Evolutionary conservation across 2,113 vertebrate genomes (phyloP), one percentile per base, ranked within the genome.

Genomic region (Cavia aperea): DNA sequence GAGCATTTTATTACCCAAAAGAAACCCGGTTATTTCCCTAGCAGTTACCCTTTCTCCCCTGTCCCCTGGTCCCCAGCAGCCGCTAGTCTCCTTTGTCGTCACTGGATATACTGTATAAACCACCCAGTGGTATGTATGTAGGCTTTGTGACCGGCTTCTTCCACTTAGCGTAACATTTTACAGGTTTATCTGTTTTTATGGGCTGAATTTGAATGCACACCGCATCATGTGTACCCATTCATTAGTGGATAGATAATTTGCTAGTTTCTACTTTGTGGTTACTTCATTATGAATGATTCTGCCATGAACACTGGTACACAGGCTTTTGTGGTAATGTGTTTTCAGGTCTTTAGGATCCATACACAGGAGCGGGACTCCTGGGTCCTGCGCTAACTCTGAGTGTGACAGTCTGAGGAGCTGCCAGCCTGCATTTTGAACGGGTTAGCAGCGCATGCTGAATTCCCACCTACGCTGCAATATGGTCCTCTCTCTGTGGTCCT

Each of bases 181-280:
- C 90, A 73, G 65, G 16, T 62, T 66, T 81, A 60, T 93, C 29
- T 63, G 62, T 81, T 96, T 95, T 95, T 93, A 72, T 90, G 39
- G 13, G 16, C 21, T 65, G 54, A 94, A 29, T 95, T 46, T 75
- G 72, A 43, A 46, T 75, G 70, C 62, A 82, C 58, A 58, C 56
- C 46, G 75, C 62, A 43, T 63, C 73, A 5, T 78, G 7, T 51
- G 33, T 33, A 33, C 33, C 29, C 58, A 56, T 90, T 90, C 31
- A 83, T 86, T 7, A 81, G 23, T 72, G 86, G 39, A 73, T 49
- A 7, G 29, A 54, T 24, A 16, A 51, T 78, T 78, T 51, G 46
- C 15, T 78, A 78, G 75, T 78, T 78, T 54, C 75, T 78, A 33
- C 43, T 78, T 78, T 78, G 33, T 78, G 46, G 54, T 49, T 49